Evolutionary conservation across 2,113 vertebrate species (phyloP).

Genomic region (Cinclus mexicanus): DNA sequence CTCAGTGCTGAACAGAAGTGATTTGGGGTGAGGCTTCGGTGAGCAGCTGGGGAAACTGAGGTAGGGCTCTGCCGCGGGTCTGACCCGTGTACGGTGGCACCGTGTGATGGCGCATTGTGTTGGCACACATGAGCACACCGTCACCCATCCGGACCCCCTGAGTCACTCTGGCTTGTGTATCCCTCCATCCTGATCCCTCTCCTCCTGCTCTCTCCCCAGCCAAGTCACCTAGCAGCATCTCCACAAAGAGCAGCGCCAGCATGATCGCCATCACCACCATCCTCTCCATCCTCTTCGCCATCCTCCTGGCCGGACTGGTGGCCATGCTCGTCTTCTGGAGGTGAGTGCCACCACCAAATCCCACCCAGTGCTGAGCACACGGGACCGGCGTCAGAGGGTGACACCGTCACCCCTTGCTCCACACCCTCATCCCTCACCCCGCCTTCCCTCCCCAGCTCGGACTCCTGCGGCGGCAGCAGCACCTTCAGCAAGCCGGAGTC

Average conservation of each 20-base stretch:
- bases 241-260: background rate
- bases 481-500: background rate
- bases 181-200: background rate
- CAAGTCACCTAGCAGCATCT: background rate
- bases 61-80: background rate
- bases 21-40: background rate
- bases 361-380: background rate
- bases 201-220: conserved; percentile 7
- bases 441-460: conserved; percentile 10
- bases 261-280: conserved; percentile 69
- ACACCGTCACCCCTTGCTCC: rapidly evolving
- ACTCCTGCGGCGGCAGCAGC: background rate
- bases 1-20: too few species aligned
- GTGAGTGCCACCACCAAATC: background rate
- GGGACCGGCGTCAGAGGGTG: background rate
- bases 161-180: rapidly evolving
- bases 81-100: rapidly evolving
- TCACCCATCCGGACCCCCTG: background rate
- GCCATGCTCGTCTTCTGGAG: background rate
- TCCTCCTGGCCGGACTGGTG: conserved; percentile 56
- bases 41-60: background rate
- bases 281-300: conserved; percentile 64
- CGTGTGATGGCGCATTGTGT: rapidly evolving
- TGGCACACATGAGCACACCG: rapidly evolving
- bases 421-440: background rate